phyloP scores from a whole-genome alignment of 2,888 invertebrate species.

The Acronicta leporina region DNA sequence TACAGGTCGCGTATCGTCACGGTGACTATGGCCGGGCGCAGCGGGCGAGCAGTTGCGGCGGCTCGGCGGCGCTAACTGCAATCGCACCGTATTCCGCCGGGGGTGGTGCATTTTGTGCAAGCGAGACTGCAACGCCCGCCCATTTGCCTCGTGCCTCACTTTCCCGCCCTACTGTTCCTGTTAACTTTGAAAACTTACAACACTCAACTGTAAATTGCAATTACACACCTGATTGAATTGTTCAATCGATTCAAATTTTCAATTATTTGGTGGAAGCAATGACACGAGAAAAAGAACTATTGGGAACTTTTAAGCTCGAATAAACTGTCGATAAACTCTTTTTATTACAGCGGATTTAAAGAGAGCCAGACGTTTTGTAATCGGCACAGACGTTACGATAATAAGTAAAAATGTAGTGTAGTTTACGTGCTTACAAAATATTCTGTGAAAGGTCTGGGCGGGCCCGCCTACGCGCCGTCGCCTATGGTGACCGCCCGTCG shows the following conservation, averaged over 20 bases:
- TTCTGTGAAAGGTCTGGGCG: slow-evolving; percentile 59
- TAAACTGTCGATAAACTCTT: neutral
- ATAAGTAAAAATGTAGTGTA: slow-evolving; percentile 45
- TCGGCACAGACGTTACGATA: slow-evolving; percentile 24
- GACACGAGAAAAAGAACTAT: neutral
- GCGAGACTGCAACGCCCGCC: slow-evolving; percentile 87
- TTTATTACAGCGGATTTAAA: neutral
- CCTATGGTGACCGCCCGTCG: slow-evolving; percentile 78
- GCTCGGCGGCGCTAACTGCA: slow-evolving; percentile 82
- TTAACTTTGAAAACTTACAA: slow-evolving; percentile 74
- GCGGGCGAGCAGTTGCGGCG: slow-evolving; percentile 78
- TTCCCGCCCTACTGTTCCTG: slow-evolving; percentile 85
- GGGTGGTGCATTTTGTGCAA: slow-evolving; percentile 88
- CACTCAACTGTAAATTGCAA: slow-evolving; percentile 49
- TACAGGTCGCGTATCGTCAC: slow-evolving; percentile 85
- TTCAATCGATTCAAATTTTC: slow-evolving; percentile 34
- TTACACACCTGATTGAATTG: slow-evolving; percentile 60
- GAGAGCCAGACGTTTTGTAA: slow-evolving; percentile 26
- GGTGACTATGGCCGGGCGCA: slow-evolving; percentile 66
- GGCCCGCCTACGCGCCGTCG: slow-evolving; percentile 75
- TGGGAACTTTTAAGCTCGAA: slow-evolving; percentile 19
- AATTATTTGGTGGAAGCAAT: slow-evolving; percentile 20
- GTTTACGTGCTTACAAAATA: slow-evolving; percentile 56
- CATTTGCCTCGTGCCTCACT: slow-evolving; percentile 86
- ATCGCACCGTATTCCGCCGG: slow-evolving; percentile 74